These are phyloP conservation scores for Apodemia hepburni DNA, from an alignment of 2,888 invertebrate genomes.

Conservation along the genomic window DNA sequence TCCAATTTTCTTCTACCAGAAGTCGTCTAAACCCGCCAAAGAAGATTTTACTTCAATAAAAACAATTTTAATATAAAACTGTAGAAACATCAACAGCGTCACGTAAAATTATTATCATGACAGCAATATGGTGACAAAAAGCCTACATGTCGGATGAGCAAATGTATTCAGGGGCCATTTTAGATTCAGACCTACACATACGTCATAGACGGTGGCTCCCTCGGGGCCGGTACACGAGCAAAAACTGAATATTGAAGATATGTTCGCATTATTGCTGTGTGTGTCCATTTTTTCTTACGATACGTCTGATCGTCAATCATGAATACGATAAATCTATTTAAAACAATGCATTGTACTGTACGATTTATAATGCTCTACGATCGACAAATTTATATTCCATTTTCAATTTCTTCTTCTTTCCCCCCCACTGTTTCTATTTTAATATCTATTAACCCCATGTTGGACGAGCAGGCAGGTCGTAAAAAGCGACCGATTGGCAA, in stretches of 20 bases:
- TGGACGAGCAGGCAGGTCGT: no score
- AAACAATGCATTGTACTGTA: no score
- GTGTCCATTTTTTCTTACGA: constrained; percentile 40
- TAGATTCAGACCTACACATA: constrained; percentile 61
- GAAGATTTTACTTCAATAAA: no score
- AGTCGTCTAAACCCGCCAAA: no score
- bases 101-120: not conserved
- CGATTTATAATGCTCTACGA: no score
- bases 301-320: constrained; percentile 31
- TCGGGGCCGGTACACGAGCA: constrained; percentile 51
- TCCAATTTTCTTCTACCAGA: no score
- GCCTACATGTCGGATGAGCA: constrained; percentile 56
- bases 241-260: constrained; percentile 78
- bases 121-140: constrained; percentile 67
- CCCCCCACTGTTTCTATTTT: no score
- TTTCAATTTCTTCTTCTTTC: no score
- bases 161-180: constrained; percentile 74
- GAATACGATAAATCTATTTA: no score
- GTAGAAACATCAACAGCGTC: not conserved
- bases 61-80: not conserved
- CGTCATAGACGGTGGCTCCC: constrained; percentile 65
- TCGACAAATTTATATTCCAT: no score
- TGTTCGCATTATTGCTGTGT: constrained; percentile 64
- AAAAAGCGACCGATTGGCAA: no score
- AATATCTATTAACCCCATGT: no score